Evolutionary conservation across 2,797 vertebrate genomes (phyloP).

Genomic region (Ptychadena robeensis): DNA sequence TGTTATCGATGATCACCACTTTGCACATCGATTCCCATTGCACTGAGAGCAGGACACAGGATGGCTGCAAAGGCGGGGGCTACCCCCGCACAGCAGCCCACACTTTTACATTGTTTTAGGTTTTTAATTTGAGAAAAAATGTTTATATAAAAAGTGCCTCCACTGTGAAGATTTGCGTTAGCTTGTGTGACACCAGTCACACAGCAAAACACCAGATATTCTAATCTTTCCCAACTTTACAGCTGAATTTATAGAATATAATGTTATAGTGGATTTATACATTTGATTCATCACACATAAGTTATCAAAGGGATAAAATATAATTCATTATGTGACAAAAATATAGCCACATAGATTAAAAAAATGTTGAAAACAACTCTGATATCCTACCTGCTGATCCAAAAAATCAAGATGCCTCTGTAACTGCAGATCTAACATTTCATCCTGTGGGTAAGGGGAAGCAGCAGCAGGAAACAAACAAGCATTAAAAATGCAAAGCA

Average conservation of each 20-base stretch:
- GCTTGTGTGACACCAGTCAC: too few species aligned
- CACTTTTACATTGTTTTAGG: too few species aligned
- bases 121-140: too few species aligned
- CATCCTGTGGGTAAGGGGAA: slow-evolving; percentile 83
- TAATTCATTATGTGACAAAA: too few species aligned
- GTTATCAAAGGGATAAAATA: neutral
- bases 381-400: slow-evolving; percentile 94
- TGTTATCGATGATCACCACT: too few species aligned
- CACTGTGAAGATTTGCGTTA: too few species aligned
- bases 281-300: neutral
- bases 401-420: slow-evolving; percentile 98
- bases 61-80: too few species aligned
- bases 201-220: neutral
- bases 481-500: slow-evolving; percentile 67
- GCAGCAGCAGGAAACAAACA: slow-evolving; percentile 77
- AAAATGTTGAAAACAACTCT: slow-evolving; percentile 67
- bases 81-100: too few species aligned
- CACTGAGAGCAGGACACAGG: too few species aligned
- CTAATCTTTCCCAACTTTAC: neutral
- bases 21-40: too few species aligned
- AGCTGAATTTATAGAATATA: too few species aligned
- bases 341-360: slow-evolving; percentile 1
- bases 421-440: slow-evolving; percentile 97
- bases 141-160: too few species aligned
- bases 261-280: neutral